phyloP scores from a whole-genome alignment of 2,797 vertebrate genomes.

The Enteromius argenteus region DNA sequence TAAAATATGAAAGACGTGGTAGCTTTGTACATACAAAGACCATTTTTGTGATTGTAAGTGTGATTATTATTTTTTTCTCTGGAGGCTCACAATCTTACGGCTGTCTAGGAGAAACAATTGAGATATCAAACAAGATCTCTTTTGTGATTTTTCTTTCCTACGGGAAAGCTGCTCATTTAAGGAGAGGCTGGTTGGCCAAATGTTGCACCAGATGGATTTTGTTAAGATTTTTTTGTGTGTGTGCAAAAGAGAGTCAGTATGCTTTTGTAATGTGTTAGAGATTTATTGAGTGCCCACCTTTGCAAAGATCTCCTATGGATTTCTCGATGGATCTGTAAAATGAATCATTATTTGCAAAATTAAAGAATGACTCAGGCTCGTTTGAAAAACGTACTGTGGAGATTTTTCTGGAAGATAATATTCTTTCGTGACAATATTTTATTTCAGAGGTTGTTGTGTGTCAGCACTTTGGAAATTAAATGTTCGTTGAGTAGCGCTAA shows the following conservation, averaged over 20 bases:
- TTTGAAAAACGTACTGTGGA: neutral
- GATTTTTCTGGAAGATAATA: too few relatives aligned
- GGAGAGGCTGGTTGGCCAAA: constrained; percentile 40
- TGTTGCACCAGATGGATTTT: constrained; percentile 45
- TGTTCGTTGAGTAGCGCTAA: neutral
- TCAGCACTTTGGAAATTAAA: neutral
- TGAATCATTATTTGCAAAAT: neutral
- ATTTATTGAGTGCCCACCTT: constrained; percentile 7
- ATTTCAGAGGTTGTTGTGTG: neutral
- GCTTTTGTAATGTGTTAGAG: neutral
- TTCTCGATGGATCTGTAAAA: neutral
- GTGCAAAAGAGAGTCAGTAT: neutral
- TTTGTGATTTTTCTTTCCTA: constrained; percentile 14
- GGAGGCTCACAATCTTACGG: neutral
- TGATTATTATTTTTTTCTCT: neutral
- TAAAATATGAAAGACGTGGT: neutral
- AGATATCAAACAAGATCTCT: constrained; percentile 1
- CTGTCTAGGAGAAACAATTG: constrained; percentile 13
- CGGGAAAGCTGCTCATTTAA: constrained; percentile 32
- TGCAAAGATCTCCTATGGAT: neutral
- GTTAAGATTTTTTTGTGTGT: neutral
- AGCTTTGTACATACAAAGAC: neutral
- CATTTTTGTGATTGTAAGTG: neutral
- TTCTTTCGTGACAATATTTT: neutral
- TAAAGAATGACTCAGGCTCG: neutral